Base-by-base conservation (phyloP, 2,888 invertebrate species). In the Eupithecia abbreviata region DNA sequence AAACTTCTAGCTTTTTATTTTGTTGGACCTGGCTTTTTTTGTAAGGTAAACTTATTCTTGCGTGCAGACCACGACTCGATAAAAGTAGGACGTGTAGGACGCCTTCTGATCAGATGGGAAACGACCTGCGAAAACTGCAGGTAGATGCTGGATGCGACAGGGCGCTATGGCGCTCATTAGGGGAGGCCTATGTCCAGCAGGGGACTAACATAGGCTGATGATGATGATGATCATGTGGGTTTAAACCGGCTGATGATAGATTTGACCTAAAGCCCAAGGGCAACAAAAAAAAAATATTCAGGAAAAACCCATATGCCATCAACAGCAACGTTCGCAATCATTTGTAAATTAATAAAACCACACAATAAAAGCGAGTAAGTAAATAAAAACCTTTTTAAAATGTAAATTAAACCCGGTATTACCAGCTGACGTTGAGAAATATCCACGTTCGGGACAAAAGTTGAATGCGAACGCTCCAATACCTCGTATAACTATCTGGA, bases 381-480 rank as follows among this genome's bases (percentile, higher is more conserved):
- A 66, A 66, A 66, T 66, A 66, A 66, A 66, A 69, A n/a, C 47
- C 69, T 7, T 15, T 69, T 69, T 47, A 49, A 18, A 45, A 69
- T 69, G 69, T n/a, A 69, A 47, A 69, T 47, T 43, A 47, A 47
- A 45, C 67, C 18, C 68, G 30, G 69, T 45, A 30, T 47, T 66
- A 30, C 45, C 45, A 45, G 69, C 62, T 72, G 72, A 72, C 47
- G 41, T 58, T 65, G 65, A 58, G 47, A 72, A 72, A 72, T 72
- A 18, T 30, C 47, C 65, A 72, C 58, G 15, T 62, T 15, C 71
- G 58, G 18, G 58, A 18, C 43, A 45, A 65, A 65, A 47, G 62
- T 65, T 65, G 62, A 13, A 72, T 49, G 7, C 13, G 65, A 72
- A 72, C 65, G 72, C 72, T 62, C 47, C 47, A 30, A 66, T 41